A percentile compares a stretch with the other conserved stretches of the same genome.
Evolutionary conservation across 2,888 invertebrate genomes (phyloP).

Genomic region (Drosophila macrospina): DNA sequence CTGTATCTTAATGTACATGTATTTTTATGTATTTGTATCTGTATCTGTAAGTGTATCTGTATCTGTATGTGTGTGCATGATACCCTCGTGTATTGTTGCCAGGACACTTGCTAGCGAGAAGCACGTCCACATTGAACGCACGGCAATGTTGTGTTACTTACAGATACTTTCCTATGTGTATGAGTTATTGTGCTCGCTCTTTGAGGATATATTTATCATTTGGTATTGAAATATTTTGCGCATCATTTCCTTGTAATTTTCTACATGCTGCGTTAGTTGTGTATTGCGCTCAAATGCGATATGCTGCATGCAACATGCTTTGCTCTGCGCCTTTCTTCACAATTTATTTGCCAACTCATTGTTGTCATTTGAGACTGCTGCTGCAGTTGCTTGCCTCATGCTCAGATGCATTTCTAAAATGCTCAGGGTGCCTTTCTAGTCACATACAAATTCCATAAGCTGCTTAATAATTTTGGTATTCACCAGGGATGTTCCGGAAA

Average conservation of each 20-base stretch:
- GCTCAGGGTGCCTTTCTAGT: background rate
- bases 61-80: constrained; percentile 32
- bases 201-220: constrained; percentile 59
- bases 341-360: constrained; percentile 50
- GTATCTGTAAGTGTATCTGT: background rate
- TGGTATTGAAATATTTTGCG: constrained; percentile 69
- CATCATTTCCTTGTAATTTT: constrained; percentile 70
- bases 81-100: constrained; percentile 60
- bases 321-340: background rate
- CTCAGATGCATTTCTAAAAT: background rate
- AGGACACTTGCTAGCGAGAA: constrained; percentile 38
- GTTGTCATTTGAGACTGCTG: constrained; percentile 24
- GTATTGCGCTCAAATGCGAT: constrained; percentile 10
- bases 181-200: constrained; percentile 2
- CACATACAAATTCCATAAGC: background rate
- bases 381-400: background rate
- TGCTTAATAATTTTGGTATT: background rate
- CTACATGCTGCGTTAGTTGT: constrained; percentile 41
- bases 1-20: background rate
- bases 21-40: constrained; percentile 4
- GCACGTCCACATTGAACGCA: constrained; percentile 64
- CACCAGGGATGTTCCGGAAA: too few relatives aligned
- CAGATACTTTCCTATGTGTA: constrained; percentile 3
- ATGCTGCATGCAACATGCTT: constrained; percentile 4
- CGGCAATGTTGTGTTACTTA: constrained; percentile 55